phyloP scores from a whole-genome alignment of 2,888 invertebrate genomes.

The Oxytorus armatus region DNA sequence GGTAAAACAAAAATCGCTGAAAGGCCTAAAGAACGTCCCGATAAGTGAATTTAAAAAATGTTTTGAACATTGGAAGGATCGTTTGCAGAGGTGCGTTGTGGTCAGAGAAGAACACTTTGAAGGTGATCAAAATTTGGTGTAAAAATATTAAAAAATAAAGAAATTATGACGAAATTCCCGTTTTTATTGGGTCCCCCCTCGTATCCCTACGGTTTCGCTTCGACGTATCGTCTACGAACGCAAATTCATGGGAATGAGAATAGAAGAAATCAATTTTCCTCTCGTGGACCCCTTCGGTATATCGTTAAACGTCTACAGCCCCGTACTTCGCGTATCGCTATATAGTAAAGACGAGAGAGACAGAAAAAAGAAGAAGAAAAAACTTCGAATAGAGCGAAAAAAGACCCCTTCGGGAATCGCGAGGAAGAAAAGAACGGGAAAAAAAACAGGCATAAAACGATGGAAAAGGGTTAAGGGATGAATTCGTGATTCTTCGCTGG shows the following conservation, averaged over 20 bases:
- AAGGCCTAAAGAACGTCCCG: too few species aligned
- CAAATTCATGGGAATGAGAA: conserved; percentile 2
- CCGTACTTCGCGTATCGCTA: conserved; percentile 14
- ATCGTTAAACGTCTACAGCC: conserved; percentile 1
- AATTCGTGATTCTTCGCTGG: conserved; percentile 54
- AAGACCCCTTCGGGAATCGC: conserved; percentile 21
- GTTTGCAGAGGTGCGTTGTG: too few species aligned
- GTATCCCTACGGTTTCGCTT: too few species aligned
- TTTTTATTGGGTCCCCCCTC: too few species aligned
- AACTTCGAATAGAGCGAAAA: conserved; percentile 31
- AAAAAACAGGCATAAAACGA: not conserved
- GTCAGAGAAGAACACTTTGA: too few species aligned
- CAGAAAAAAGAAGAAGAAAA: too few species aligned
- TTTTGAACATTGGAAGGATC: too few species aligned
- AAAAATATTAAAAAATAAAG: too few species aligned
- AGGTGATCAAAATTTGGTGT: too few species aligned
- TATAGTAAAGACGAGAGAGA: conserved; percentile 22
- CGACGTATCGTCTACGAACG: not conserved
- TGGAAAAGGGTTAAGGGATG: conserved; percentile 44
- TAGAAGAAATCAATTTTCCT: conserved; percentile 54
- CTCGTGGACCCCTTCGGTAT: conserved; percentile 8
- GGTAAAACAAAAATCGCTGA: too few species aligned
- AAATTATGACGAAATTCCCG: too few species aligned
- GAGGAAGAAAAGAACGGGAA: conserved; percentile 8
- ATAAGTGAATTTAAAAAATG: too few species aligned